Base-by-base conservation (phyloP, 2,888 invertebrate species). In the Carpatolechia fugitivella region DNA sequence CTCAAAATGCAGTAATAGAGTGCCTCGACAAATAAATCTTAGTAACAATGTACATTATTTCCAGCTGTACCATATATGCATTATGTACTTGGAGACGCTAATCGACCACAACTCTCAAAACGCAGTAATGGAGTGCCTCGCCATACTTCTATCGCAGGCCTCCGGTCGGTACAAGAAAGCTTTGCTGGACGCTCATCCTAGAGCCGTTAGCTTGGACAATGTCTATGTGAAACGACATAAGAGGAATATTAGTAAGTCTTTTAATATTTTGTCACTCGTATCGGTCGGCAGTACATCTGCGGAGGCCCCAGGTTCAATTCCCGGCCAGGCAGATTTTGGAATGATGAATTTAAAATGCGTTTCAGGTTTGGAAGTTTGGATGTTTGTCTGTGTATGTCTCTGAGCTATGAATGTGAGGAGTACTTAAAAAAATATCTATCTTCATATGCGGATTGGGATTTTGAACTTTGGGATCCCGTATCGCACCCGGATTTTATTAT, bases 91-190 rank as follows among this genome's bases (percentile, higher is more conserved):
- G 63, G 87, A 87, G 48, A 68, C 93, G 55, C 88, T 91, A 24
- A 93, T 94, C 66, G 96, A 98, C 80, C 98, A 98, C 80, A 97
- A 97, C 79, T 93, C 97, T 56, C 94, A 97, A 65, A 97, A 97
- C 73, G 94, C 96, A 0, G 93, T 97, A 14, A 91, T 98, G 74
- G 98, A 99, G 80, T 91, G 93, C 69, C 85, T 96, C 29, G 92
- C 93, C 18, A 92, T 93, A 49, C 71, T 96, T 2, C 72, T 96
- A 5, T 69, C 91, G 76, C 62, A 91, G 1, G 85, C 91, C 0
- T 84, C 86, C 0, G 78, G 78, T 0, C 66, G 67, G 0, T 85
- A 94, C 31, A 82, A 91, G 52, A 73, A 78, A 1, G 82, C 91
- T 1, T 73, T 96, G 13, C 67, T 92, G 18, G 92, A 91, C 80